phyloP scores from a whole-genome alignment of 2,888 invertebrate species.

The Acleris sparsana region DNA sequence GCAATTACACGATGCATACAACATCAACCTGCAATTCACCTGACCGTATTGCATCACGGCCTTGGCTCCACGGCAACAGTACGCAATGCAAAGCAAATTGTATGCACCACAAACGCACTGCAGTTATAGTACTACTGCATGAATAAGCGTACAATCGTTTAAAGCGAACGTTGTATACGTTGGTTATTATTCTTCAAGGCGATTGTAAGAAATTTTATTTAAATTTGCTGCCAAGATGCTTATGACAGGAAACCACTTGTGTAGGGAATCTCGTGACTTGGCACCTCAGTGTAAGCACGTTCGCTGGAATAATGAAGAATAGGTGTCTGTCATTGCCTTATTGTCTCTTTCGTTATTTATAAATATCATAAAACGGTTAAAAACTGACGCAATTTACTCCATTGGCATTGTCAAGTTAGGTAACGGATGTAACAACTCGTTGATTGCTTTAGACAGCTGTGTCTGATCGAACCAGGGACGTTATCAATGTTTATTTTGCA shows the following conservation, averaged over 20 bases:
- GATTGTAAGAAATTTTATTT: conserved; percentile 14
- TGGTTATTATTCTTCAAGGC: conserved; percentile 17
- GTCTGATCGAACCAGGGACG: conserved; percentile 4
- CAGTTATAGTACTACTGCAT: conserved; percentile 5
- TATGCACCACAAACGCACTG: conserved; percentile 48
- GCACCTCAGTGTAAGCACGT: conserved; percentile 13
- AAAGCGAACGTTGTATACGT: conserved; percentile 9
- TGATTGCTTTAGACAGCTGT: conserved; percentile 7
- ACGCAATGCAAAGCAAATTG: conserved; percentile 67
- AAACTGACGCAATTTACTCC: too few species aligned
- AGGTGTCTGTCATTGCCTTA: conserved; percentile 14
- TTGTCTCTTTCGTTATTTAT: background rate
- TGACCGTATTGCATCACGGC: conserved; percentile 74
- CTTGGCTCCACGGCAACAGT: conserved; percentile 73
- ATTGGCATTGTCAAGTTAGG: background rate
- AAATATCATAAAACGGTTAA: too few species aligned
- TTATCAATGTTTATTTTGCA: conserved; percentile 31
- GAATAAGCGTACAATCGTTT: conserved; percentile 1
- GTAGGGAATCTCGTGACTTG: conserved; percentile 17
- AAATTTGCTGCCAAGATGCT: conserved; percentile 12
- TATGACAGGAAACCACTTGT: conserved; percentile 6
- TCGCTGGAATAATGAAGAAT: conserved; percentile 18
- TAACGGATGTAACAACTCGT: conserved; percentile 9
- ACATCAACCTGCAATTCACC: conserved; percentile 62
- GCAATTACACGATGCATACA: conserved; percentile 67